Conservation (phyloP, 2,888 invertebrate genomes). For the Liposcelis brunnea region DNA sequence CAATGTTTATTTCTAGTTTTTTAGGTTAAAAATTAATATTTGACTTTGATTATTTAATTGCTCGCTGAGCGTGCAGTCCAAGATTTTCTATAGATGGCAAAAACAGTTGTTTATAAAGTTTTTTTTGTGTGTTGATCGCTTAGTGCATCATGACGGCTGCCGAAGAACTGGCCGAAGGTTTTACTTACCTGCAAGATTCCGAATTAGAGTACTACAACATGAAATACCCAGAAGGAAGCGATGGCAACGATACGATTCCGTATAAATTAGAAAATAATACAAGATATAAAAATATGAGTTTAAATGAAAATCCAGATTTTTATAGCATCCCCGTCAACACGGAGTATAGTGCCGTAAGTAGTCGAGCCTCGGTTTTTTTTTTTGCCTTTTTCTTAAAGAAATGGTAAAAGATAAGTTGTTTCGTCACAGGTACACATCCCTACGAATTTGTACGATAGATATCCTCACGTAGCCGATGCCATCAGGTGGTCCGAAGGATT, state of each 20-base stretch:
- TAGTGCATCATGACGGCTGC: conserved; percentile 63
- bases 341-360: conserved; percentile 46
- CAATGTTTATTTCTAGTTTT: conserved; percentile 6
- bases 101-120: too few species aligned
- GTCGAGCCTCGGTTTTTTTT: background rate
- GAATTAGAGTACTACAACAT: conserved; percentile 17
- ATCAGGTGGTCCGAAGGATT: conserved; percentile 82
- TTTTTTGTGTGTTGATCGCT: conserved; percentile 18
- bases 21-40: conserved; percentile 1
- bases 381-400: too few species aligned
- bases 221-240: conserved; percentile 13
- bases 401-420: too few species aligned
- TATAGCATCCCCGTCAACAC: conserved; percentile 69
- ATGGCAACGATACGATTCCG: too few species aligned
- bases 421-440: conserved; percentile 70
- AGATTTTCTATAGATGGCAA: too few species aligned
- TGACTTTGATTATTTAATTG: conserved; percentile 5
- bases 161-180: conserved; percentile 46
- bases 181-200: conserved; percentile 30
- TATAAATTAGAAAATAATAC: background rate
- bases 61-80: too few species aligned
- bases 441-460: conserved; percentile 71
- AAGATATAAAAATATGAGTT: conserved; percentile 35
- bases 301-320: conserved; percentile 64
- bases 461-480: conserved; percentile 42